Conservation (phyloP, 2,888 invertebrate genomes). For the Macrophya alboannulata region DNA sequence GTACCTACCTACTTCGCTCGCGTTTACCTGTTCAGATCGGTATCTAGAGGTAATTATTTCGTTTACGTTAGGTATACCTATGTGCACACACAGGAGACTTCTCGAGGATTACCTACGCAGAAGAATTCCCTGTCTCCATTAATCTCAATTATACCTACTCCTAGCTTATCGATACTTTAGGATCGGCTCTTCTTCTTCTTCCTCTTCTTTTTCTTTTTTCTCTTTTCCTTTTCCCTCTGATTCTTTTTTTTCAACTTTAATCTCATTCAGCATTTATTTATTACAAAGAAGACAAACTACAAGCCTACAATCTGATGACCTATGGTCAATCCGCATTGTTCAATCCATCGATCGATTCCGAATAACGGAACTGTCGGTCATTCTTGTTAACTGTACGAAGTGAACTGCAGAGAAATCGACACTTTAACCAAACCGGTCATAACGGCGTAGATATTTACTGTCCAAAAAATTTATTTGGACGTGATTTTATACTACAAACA, state of each 20-base stretch:
- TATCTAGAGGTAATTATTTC: slow-evolving; percentile 71
- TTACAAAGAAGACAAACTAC: neutral
- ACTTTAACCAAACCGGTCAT: neutral
- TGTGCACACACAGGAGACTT: neutral
- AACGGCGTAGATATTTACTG: neutral
- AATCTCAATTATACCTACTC: slow-evolving; percentile 68
- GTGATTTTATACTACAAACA: no score
- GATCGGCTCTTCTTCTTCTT: neutral
- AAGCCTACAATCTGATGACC: neutral
- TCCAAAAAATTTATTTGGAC: neutral
- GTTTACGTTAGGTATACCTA: slow-evolving; percentile 63
- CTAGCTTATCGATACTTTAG: slow-evolving; percentile 8
- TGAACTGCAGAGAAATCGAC: neutral
- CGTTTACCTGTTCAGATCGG: slow-evolving; percentile 62
- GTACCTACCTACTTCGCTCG: neutral
- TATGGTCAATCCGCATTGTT: slow-evolving; percentile 1
- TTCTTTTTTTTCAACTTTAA: neutral
- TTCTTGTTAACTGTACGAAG: neutral
- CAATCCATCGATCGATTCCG: neutral
- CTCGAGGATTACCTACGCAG: slow-evolving; percentile 40
- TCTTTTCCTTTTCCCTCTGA: neutral
- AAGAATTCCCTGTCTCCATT: slow-evolving; percentile 66
- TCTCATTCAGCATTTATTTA: neutral
- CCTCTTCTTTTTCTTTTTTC: neutral
- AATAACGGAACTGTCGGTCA: slow-evolving; percentile 7